Base-by-base conservation (phyloP, 2,888 invertebrate genomes). In the Dascillus cervinus region DNA sequence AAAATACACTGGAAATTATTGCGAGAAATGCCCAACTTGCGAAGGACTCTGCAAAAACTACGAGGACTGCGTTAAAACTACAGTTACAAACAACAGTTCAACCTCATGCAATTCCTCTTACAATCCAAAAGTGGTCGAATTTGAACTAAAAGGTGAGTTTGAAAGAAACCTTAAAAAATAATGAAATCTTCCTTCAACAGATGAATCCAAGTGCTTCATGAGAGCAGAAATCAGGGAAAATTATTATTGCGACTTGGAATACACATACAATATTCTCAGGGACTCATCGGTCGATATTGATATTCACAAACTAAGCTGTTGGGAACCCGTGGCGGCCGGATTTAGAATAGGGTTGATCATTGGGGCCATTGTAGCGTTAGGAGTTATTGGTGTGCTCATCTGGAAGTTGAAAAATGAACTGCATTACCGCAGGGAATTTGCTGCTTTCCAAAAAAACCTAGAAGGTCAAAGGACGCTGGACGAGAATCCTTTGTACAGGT, bases 401-500 rank as follows among this genome's bases (percentile, higher is more conserved):
- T 58, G 58, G 56, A 62, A 57, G 37, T 28, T 30, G 5, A 43
- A 41, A 22, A 19, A 43, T 20, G 29, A 29, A 21, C 21, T 26
- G 24, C 37, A 29, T 10, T 35, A 47, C 24, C 34, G 26, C 37
- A 32, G 32, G 13, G 44, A 44, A 35, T 44, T 35, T 26, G 25
- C 37, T 3, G 20, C 29, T 15, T 46, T 44, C 29, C 12, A 39
- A 13, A 30, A 32, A 25, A 26, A 38, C 14, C 6, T 30, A 3
- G 10, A 17, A 9, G 26, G 14, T 8, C 39, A 22, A 9, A 29
- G 25, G 17, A 30, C 11, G n/a, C n/a, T 29, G 3, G 49, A 46
- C 24, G 22, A 44, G 26, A 79, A 78, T 53, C 81, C 81, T 1
- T 49, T 82, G 35, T 82, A 79, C 44, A 50, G 40, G 30, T 51